Evolutionary conservation across 2,888 invertebrate species (phyloP), one percentile per base, ranked within the genome.

Genomic region (Drosophila macrospina): DNA sequence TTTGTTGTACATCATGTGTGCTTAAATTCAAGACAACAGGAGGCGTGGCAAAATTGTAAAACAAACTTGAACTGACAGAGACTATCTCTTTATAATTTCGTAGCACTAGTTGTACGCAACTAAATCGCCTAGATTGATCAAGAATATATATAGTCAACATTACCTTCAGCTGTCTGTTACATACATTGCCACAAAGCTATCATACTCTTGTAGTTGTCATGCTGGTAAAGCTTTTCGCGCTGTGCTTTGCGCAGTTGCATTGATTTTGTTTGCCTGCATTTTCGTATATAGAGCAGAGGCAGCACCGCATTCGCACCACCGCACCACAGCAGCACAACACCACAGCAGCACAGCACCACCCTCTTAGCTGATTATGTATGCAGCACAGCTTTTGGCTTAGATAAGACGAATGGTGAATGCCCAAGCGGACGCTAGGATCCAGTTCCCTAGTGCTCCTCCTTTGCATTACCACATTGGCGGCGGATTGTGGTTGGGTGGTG

Each of bases 231-330:
- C 73, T 72, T 68, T 68, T 44, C 10, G 24, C 42, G 24, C 41
- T 26, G 39, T 45, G 37, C 71, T 69, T 60, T 74, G 47, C 59
- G 68, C 60, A 78, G 59, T 62, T 78, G 78, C 78, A 78, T 80
- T 74, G 76, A 77, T 77, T 77, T 73, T 73, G 64, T 26, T 57
- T 32, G 60, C 60, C 50, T 69, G 60, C 69, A 69, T 16, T 56
- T 63, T 20, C 45, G 51, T 48, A 64, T 56, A 41, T 56, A 34
- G 48, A 57, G 42, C 48, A 63, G 8, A 7, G 42, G 16, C 11
- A 11, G n/a, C 44, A 26, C 44, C 44, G 26, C 44, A 26, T 13
- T 8, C 41, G 1, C 26, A 24, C 24, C 50, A 36, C 15, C 20
- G 26, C 11, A 13, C 1, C 54, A 37, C 15, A 26, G 8, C 16